These are phyloP conservation scores for Meda fulgida DNA, from an alignment of 2,797 vertebrate species.

Conservation along the genomic window DNA sequence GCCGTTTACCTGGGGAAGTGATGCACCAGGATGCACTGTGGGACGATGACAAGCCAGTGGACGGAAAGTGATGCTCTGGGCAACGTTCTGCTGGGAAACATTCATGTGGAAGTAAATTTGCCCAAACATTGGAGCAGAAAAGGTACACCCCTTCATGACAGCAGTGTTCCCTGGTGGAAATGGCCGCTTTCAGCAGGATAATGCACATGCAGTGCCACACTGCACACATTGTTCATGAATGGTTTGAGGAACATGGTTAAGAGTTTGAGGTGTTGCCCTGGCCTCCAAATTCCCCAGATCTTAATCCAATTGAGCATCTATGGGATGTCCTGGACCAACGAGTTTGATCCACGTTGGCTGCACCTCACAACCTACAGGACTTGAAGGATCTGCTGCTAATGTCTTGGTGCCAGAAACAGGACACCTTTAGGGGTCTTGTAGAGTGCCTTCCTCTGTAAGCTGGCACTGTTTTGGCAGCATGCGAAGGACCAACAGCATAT, in stretches of 20 bases:
- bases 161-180: background rate
- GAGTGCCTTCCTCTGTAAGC: too few relatives aligned
- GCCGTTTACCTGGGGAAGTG: too few relatives aligned
- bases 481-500: too few relatives aligned
- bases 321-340: background rate
- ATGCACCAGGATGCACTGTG: too few relatives aligned
- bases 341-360: background rate
- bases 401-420: background rate
- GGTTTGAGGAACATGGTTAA: background rate
- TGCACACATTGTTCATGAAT: background rate
- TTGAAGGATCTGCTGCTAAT: too few relatives aligned
- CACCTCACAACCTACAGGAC: background rate
- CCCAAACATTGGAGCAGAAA: background rate
- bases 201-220: background rate
- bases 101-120: too few relatives aligned
- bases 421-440: background rate
- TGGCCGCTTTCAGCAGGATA: background rate
- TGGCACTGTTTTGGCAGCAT: too few relatives aligned
- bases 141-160: background rate
- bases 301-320: background rate
- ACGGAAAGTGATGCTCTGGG: too few relatives aligned
- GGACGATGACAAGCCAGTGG: too few relatives aligned
- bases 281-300: background rate
- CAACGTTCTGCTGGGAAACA: background rate
- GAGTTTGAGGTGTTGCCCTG: background rate